Base-by-base conservation (phyloP, 2,888 invertebrate genomes). In the Caenorhabditis angaria region DNA sequence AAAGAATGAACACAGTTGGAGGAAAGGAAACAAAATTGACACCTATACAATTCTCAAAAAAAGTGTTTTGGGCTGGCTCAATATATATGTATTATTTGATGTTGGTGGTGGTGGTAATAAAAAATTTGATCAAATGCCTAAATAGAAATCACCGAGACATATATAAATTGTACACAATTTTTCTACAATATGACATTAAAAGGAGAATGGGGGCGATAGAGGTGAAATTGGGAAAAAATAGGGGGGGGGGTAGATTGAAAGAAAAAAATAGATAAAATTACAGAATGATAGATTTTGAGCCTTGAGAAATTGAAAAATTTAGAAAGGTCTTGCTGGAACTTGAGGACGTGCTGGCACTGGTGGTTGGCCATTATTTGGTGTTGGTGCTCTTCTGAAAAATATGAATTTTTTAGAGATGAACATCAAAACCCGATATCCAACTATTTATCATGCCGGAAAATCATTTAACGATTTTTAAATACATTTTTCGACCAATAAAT, bases 301-400 rank as follows among this genome's bases (percentile, higher is more conserved):
- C n/a, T 8, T 48, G 8, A 5, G 48, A 48, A 48, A 48, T 48
- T 5, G 5, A 8, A 14, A 48, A 53, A 24, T 48, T 64, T 61
- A 72, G 61, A 72, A 72, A 47, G 74, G 74, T 55, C 74, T 29
- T 29, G 64, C 64, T 18, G 76, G 76, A 32, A 72, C 70, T 65
- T 69, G 69, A 22, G 81, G 82, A 47, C 82, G 74, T n/a, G 76
- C 77, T 20, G 82, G 82, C 35, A 82, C 72, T 28, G 57, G 53
- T 24, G 78, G 74, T 50, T 32, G 41, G n/a, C 63, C 63, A 59
- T 70, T 80, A 47, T 70, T 78, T 59, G 82, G 82, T 41, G 80
- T 82, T 24, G 82, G 77, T 10, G 66, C 78, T 77, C 80, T 71
- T 50, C 80, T 78, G 73, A 60, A 80, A 78, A 48, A 2, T 5